Conservation (phyloP, 2,797 vertebrate genomes). For the Cryptoprocta ferox region DNA sequence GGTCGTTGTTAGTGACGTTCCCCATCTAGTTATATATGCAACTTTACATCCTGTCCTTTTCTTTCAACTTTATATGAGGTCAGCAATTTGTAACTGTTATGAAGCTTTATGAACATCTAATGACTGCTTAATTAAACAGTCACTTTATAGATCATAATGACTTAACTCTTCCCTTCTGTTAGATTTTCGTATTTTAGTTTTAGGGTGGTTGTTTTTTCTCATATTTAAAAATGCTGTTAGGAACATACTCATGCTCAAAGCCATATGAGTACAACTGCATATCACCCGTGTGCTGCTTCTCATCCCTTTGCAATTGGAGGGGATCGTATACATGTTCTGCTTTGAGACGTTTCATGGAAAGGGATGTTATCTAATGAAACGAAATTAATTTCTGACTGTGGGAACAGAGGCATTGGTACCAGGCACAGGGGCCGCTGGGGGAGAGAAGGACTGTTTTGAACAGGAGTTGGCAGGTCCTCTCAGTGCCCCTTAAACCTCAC, state of each 20-base stretch:
- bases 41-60: neutral
- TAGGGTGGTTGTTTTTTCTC: neutral
- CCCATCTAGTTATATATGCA: neutral
- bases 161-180: neutral
- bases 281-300: neutral
- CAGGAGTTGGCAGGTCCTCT: neutral
- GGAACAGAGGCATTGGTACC: neutral
- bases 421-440: neutral
- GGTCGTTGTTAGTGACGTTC: neutral
- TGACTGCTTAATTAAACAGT: neutral
- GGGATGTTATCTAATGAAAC: neutral
- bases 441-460: neutral
- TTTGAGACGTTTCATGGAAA: neutral
- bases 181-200: conserved; percentile 9
- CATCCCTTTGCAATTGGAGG: neutral
- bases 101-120: neutral
- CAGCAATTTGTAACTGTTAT: neutral
- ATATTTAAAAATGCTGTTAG: neutral
- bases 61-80: neutral
- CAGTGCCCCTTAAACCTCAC: neutral
- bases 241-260: neutral
- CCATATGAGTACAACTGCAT: too few relatives aligned
- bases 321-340: neutral
- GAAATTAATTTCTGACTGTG: neutral
- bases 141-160: neutral